Conservation (phyloP, 2,888 invertebrate genomes). For the Cyrtodaria siliqua region DNA sequence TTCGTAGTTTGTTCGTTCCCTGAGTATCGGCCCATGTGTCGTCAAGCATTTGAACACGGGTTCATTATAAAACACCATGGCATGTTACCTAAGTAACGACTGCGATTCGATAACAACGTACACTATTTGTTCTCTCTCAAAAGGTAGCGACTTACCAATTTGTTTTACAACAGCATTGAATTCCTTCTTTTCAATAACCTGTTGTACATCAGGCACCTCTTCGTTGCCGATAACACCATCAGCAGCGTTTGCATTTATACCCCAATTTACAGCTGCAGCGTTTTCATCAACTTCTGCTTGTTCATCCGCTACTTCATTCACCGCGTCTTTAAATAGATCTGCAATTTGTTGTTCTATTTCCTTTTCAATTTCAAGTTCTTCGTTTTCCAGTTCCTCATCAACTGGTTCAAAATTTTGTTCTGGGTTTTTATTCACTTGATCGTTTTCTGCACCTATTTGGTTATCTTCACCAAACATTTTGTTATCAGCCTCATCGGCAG, state of each 20-base stretch:
- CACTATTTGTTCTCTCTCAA: no score
- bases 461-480: constrained; percentile 24
- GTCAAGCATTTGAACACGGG: no score
- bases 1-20: no score
- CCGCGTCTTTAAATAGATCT: constrained; percentile 33
- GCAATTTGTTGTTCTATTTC: constrained; percentile 54
- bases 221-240: not conserved
- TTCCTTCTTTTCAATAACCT: constrained; percentile 29
- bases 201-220: not conserved
- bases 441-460: constrained; percentile 3
- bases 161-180: constrained; percentile 41
- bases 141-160: constrained; percentile 39
- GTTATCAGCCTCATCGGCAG: constrained; percentile 1
- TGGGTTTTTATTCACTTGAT: constrained; percentile 3
- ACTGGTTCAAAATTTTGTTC: constrained; percentile 25
- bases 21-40: no score
- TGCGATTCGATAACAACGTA: no score
- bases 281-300: constrained; percentile 8
- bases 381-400: constrained; percentile 20
- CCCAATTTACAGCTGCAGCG: not conserved
- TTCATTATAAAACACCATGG: no score
- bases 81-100: no score
- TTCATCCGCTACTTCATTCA: constrained; percentile 20
- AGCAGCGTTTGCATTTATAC: constrained; percentile 12
- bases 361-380: constrained; percentile 39